Percentiles rank a stretch among this genome's conserved stretches.
phyloP scores from a whole-genome alignment of 2,888 invertebrate species.

The Drosophila kambysellisi region DNA sequence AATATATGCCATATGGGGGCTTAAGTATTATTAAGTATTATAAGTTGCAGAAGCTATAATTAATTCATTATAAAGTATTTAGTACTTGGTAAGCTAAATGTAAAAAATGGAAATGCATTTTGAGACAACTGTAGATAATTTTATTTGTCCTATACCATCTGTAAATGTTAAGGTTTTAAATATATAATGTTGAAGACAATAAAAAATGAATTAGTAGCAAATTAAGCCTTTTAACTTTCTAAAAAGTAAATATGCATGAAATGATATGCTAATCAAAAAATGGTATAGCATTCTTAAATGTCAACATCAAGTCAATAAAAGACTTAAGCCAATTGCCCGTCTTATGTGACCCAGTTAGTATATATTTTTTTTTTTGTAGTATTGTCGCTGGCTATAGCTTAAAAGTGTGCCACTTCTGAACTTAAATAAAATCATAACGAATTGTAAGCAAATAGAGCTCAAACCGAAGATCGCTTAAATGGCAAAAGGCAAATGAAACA shows the following conservation, averaged over 20 bases:
- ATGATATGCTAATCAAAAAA: constrained; percentile 47
- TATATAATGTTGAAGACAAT: not conserved
- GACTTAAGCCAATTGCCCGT: constrained; percentile 29
- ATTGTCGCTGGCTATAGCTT: constrained; percentile 25
- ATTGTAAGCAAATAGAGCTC: constrained; percentile 66
- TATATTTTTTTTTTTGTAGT: constrained; percentile 16
- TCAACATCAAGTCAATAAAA: constrained; percentile 7
- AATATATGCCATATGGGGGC: not conserved
- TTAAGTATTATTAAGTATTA: not conserved
- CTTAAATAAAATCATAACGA: constrained; percentile 64
- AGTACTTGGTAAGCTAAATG: not conserved
- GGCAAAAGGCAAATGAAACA: constrained; percentile 52
- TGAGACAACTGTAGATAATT: not conserved
- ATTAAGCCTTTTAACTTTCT: constrained; percentile 41
- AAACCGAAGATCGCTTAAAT: constrained; percentile 61
- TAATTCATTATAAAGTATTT: not conserved
- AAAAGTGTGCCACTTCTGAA: constrained; percentile 45
- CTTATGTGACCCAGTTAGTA: constrained; percentile 46
- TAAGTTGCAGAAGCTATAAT: not conserved
- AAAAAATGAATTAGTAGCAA: constrained; percentile 3
- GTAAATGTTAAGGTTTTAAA: not conserved
- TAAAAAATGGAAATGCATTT: not conserved
- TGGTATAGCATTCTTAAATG: constrained; percentile 39
- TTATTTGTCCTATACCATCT: not conserved
- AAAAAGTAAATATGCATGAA: constrained; percentile 30